Percentiles rank a stretch among this genome's conserved stretches.
Conservation (phyloP, 2,888 invertebrate genomes). For the Sarcophaga variegata region DNA sequence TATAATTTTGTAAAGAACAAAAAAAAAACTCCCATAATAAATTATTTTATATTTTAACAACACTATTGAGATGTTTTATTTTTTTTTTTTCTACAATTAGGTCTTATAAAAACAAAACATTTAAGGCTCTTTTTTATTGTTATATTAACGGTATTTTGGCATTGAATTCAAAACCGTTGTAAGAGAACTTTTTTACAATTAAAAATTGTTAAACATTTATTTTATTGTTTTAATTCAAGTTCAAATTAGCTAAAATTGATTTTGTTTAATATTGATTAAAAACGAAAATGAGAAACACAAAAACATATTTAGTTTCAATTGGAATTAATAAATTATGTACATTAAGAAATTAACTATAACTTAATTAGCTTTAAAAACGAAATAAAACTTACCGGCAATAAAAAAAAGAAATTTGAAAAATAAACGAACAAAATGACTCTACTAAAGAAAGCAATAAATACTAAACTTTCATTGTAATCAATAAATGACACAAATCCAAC, state of each 20-base stretch:
- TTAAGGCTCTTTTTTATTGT: conserved; percentile 52
- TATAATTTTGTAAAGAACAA: conserved; percentile 35
- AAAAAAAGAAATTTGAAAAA: no score
- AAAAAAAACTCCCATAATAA: conserved; percentile 24
- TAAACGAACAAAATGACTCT: neutral
- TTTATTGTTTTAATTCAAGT: conserved; percentile 31
- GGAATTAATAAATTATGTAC: conserved; percentile 20
- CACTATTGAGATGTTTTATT: neutral
- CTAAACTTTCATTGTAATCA: neutral
- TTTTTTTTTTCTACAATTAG: neutral
- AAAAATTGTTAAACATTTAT: conserved; percentile 42
- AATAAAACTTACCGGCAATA: no score
- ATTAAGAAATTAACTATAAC: conserved; percentile 18
- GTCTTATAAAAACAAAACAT: conserved; percentile 3
- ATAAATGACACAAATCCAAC: neutral
- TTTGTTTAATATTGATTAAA: conserved; percentile 39
- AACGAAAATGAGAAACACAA: no score
- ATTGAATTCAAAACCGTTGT: no score
- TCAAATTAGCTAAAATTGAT: conserved; percentile 52
- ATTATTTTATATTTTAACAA: conserved; percentile 29
- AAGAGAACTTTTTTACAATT: conserved; percentile 21
- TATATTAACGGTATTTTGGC: neutral
- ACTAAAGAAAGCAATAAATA: conserved; percentile 50
- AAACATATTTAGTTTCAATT: conserved; percentile 30
- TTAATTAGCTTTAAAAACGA: conserved; percentile 11